Evolutionary conservation across 2,797 vertebrate species (phyloP).

Genomic region (Urosaurus nigricauda): DNA sequence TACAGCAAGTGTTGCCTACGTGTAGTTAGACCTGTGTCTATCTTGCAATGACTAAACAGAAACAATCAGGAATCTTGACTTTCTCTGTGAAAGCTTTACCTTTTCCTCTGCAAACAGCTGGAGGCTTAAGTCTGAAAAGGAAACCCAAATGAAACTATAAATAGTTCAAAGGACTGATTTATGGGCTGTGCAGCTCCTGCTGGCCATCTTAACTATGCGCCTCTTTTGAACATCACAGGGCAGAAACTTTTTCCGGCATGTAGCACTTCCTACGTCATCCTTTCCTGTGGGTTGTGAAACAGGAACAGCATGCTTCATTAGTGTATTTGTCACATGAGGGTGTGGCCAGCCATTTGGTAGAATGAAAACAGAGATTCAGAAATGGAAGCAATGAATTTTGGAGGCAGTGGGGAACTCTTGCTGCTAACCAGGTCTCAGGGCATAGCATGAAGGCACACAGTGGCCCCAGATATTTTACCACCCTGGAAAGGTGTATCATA

Average conservation of each 20-base stretch:
- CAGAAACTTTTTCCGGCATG: not conserved
- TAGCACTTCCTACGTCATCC: not conserved
- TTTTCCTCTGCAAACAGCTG: conserved; percentile 19
- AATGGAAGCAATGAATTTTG: not conserved
- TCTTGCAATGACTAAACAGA: not conserved
- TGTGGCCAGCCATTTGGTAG: not conserved
- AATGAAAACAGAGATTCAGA: not conserved
- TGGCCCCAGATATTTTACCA: not conserved
- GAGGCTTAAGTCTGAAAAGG: conserved; percentile 13
- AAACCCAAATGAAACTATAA: conserved; percentile 36
- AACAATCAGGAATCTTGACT: not conserved
- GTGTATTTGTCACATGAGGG: not conserved
- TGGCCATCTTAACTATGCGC: not conserved
- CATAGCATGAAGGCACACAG: not conserved
- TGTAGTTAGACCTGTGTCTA: conserved; percentile 1
- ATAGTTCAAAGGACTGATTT: conserved; percentile 23
- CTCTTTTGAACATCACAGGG: conserved; percentile 1
- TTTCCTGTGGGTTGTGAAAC: conserved; percentile 5
- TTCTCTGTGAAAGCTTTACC: not conserved
- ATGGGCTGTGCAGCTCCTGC: not conserved
- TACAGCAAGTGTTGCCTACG: not conserved
- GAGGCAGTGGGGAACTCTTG: not conserved
- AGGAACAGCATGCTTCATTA: not conserved
- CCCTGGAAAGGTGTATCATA: not conserved
- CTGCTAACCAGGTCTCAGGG: not conserved